A percentile compares a stretch with the other conserved stretches of the same genome.
phyloP scores from a whole-genome alignment of 2,113 vertebrate species.

The Corythornis cristatus region DNA sequence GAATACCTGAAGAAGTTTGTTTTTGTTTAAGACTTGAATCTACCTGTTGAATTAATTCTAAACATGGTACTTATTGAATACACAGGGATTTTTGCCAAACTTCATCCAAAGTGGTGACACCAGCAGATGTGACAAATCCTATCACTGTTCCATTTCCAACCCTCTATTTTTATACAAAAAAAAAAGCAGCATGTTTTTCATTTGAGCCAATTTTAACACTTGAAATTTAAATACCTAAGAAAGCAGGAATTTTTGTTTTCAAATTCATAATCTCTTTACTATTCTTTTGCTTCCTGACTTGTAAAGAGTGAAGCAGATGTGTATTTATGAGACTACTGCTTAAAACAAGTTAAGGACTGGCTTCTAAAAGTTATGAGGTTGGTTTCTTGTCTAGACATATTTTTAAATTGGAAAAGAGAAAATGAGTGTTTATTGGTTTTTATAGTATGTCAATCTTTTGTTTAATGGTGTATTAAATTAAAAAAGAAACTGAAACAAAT shows the following conservation, averaged over 20 bases:
- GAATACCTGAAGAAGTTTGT: not conserved
- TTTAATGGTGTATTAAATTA: not conserved
- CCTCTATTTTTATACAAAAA: not conserved
- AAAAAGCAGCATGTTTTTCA: not conserved
- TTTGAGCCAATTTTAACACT: slow-evolving; percentile 25
- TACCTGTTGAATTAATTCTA: slow-evolving; percentile 7
- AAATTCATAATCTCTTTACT: not conserved
- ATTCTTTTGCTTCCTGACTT: slow-evolving; percentile 37
- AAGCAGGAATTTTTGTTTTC: not conserved
- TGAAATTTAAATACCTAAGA: slow-evolving; percentile 13
- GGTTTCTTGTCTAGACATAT: slow-evolving; percentile 47
- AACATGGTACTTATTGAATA: slow-evolving; percentile 22
- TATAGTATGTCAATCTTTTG: not conserved
- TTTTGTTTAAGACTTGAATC: not conserved
- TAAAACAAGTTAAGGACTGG: slow-evolving; percentile 36
- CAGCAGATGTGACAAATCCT: not conserved
- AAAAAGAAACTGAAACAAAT: not conserved
- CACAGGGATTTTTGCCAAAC: not conserved
- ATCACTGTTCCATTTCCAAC: not conserved
- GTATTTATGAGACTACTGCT: slow-evolving; percentile 45
- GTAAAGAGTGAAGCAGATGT: slow-evolving; percentile 53
- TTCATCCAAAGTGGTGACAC: not conserved
- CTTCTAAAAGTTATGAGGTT: slow-evolving; percentile 61
- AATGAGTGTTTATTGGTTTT: not conserved
- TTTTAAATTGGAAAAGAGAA: slow-evolving; percentile 37